phyloP scores from a whole-genome alignment of 2,797 vertebrate species.

The Onychomys torridus region DNA sequence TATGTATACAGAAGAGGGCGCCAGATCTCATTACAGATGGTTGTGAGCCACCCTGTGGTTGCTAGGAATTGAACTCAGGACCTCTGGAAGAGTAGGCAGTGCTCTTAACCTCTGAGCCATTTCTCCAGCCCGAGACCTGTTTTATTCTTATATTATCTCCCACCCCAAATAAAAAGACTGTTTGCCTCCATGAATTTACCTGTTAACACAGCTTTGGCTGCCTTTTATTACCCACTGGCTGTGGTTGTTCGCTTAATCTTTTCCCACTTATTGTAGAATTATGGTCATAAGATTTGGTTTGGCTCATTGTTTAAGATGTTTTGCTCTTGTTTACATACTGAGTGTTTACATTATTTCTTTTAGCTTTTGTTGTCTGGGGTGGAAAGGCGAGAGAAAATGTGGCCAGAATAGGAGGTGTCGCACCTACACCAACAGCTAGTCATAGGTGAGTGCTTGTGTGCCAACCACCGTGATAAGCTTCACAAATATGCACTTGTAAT shows the following conservation, averaged over 20 bases:
- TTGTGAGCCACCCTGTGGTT: too few species aligned
- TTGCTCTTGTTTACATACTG: conserved; percentile 3
- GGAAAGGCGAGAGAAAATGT: not conserved
- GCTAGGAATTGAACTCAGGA: too few species aligned
- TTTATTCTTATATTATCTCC: not conserved
- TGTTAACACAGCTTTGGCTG: not conserved
- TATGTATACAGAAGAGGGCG: too few species aligned
- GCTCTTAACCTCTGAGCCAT: too few species aligned
- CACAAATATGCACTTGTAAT: not conserved
- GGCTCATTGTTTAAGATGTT: not conserved
- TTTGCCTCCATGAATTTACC: conserved; percentile 12
- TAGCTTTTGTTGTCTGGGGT: not conserved
- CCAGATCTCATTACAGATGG: too few species aligned
- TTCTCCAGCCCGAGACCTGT: conserved; percentile 8
- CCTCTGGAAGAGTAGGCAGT: too few species aligned
- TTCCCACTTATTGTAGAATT: not conserved
- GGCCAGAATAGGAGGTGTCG: not conserved
- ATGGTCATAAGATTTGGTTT: not conserved
- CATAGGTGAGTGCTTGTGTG: not conserved
- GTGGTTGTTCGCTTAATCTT: not conserved
- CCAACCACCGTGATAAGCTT: not conserved
- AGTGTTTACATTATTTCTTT: not conserved
- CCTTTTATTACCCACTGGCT: not conserved
- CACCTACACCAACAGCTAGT: not conserved
- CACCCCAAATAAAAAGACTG: not conserved